A percentile compares a stretch with the other conserved stretches of the same genome.
phyloP scores from a whole-genome alignment of 37 sponge, comb jelly and placozoan genomes.

The Amphimedon queenslandica region DNA sequence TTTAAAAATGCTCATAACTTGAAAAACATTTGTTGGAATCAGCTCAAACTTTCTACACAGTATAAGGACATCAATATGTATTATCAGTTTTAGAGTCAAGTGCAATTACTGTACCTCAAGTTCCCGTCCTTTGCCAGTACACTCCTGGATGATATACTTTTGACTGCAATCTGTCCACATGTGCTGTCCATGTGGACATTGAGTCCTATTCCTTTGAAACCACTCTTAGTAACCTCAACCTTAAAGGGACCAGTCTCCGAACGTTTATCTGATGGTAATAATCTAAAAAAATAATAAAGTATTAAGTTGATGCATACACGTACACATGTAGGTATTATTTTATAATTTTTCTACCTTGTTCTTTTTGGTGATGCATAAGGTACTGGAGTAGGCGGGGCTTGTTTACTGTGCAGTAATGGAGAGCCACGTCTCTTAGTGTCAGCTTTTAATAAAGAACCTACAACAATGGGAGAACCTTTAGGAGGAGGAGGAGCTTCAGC shows the following conservation, averaged over 20 bases:
- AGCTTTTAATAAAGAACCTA: not conserved
- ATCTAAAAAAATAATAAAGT: too few relatives aligned
- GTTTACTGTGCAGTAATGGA: too few relatives aligned
- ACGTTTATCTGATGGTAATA: not conserved
- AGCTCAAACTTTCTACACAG: too few relatives aligned
- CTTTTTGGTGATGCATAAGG: too few relatives aligned
- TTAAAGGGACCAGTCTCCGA: constrained; percentile 56
- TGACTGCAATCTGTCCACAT: constrained; percentile 56
- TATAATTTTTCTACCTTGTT: too few relatives aligned
- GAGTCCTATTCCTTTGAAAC: constrained; percentile 57
- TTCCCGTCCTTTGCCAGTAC: constrained; percentile 60
- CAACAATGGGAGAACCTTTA: not conserved
- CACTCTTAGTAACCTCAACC: constrained; percentile 55
- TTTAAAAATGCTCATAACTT: too few relatives aligned
- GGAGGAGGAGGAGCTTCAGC: constrained; percentile 7
- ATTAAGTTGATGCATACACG: too few relatives aligned
- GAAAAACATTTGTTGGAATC: too few relatives aligned
- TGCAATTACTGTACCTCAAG: too few relatives aligned
- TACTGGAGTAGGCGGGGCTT: not conserved
- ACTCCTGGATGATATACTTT: constrained; percentile 35
- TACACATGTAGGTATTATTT: too few relatives aligned
- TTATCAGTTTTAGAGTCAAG: too few relatives aligned
- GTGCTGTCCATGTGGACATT: constrained; percentile 17
- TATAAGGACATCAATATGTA: too few relatives aligned
- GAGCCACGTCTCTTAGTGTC: not conserved